Conservation (phyloP, 2,888 invertebrate species). For the Catocala fraxini region DNA sequence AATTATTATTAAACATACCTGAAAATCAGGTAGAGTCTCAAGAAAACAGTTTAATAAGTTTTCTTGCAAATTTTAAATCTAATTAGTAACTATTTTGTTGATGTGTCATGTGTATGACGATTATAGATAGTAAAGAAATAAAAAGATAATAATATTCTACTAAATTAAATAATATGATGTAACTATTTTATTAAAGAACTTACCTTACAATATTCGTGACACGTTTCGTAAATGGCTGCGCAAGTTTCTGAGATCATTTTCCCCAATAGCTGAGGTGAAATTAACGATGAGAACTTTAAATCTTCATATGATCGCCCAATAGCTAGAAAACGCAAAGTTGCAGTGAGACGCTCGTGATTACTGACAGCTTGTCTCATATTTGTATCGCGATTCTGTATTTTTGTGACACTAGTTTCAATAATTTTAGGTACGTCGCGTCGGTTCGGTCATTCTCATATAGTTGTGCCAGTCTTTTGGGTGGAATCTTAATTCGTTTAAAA, state of each 20-base stretch:
- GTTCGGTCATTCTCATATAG: constrained; percentile 6
- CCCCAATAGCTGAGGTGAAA: constrained; percentile 18
- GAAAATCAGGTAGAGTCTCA: constrained; percentile 2
- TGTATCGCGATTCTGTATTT: constrained; percentile 9
- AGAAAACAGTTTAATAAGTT: no score
- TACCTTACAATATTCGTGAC: constrained; percentile 14
- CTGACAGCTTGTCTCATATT: constrained; percentile 45
- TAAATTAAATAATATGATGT: no score
- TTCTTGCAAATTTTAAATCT: no score
- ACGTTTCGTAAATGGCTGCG: constrained; percentile 7
- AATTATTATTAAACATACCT: background rate
- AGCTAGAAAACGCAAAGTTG: constrained; percentile 21
- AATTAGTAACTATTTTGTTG: no score
- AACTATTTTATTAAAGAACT: background rate
- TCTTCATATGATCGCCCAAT: constrained; percentile 23
- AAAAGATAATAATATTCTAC: background rate
- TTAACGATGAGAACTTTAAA: constrained; percentile 21
- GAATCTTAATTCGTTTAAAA: no score
- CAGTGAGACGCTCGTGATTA: constrained; percentile 7
- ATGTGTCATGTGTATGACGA: no score
- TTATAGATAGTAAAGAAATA: no score
- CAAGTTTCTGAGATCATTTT: background rate
- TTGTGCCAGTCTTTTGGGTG: background rate
- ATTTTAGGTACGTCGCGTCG: constrained; percentile 2
- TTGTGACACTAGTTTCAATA: no score